Conservation (phyloP, 2,888 invertebrate genomes). For the Zonitis immaculata region DNA sequence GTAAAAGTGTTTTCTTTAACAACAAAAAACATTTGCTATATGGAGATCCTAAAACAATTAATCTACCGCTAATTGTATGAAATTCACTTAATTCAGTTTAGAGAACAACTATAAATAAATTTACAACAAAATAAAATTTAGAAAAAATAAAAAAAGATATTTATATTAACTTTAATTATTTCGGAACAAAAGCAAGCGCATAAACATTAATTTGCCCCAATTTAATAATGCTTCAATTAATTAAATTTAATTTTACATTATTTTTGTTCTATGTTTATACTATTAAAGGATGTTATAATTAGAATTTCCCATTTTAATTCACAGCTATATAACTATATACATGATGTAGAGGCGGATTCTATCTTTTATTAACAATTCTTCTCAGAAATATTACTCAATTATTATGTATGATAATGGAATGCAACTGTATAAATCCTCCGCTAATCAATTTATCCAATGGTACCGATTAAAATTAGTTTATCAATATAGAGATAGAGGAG, state of each 20-base stretch:
- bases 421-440: too few species aligned
- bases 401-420: too few species aligned
- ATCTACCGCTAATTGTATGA: neutral
- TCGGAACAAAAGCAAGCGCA: too few species aligned
- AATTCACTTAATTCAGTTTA: neutral
- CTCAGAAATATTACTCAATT: too few species aligned
- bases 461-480: too few species aligned
- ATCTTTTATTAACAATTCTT: too few species aligned
- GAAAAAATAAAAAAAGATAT: neutral
- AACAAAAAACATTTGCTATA: neutral
- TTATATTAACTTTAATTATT: constrained; percentile 1
- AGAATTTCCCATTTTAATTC: neutral
- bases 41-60: constrained; percentile 2
- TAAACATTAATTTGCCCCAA: constrained; percentile 1
- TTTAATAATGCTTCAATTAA: neutral
- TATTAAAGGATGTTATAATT: constrained; percentile 4
- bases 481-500: too few species aligned
- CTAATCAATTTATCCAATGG: too few species aligned
- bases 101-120: neutral
- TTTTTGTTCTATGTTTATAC: constrained; percentile 1
- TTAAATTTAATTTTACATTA: neutral
- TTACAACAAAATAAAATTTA: too few species aligned
- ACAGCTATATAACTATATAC: too few species aligned
- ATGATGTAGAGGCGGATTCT: too few species aligned
- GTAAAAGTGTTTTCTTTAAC: too few species aligned